These are phyloP conservation scores for Psephotus haematonotus DNA, from an alignment of 2,113 vertebrate genomes.

Conservation along the genomic window DNA sequence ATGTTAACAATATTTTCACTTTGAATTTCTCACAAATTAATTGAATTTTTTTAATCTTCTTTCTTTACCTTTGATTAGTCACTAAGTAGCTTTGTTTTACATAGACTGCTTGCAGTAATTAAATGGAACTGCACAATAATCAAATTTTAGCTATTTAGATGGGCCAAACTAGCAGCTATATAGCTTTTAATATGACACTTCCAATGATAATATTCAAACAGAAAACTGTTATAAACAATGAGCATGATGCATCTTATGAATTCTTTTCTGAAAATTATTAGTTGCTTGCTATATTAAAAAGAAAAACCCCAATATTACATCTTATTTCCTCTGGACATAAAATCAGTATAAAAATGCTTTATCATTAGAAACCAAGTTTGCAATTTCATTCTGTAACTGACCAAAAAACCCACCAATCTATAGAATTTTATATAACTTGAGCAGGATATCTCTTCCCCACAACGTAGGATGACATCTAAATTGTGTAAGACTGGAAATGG, in stretches of 20 bases:
- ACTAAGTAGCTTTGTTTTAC: neutral
- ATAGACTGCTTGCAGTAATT: neutral
- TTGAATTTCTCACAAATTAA: neutral
- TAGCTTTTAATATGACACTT: neutral
- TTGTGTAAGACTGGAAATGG: fast-evolving
- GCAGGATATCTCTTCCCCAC: neutral
- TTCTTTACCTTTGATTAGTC: neutral
- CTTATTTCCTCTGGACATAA: neutral
- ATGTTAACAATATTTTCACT: neutral
- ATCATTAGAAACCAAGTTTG: neutral
- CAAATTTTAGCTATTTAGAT: neutral
- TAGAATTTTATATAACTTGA: neutral
- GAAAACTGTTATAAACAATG: neutral
- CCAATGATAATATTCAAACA: neutral
- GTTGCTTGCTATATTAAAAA: neutral
- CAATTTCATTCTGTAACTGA: neutral
- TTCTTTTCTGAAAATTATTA: neutral
- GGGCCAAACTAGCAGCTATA: neutral
- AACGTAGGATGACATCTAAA: neutral
- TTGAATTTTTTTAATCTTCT: neutral
- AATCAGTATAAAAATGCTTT: neutral
- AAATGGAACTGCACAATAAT: neutral
- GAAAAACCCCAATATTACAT: neutral
- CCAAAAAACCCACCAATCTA: neutral
- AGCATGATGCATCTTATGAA: neutral